Evolutionary conservation across 2,797 vertebrate genomes (phyloP), one percentile per base, ranked within the genome.

Genomic region (Zalophus californianus): DNA sequence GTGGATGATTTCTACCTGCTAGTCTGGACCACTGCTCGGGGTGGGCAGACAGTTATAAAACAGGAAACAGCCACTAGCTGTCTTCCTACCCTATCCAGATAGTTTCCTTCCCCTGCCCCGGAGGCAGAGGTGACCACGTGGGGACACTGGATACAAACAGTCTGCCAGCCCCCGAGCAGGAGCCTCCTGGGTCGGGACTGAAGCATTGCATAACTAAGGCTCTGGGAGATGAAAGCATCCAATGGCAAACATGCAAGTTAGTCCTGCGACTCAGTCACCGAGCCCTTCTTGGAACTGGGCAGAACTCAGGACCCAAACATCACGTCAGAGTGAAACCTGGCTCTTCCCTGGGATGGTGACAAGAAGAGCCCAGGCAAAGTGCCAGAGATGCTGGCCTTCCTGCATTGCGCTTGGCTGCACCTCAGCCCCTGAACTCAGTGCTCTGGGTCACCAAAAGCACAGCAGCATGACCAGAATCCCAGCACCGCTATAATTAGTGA

Each of bases 201-300:
- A 82, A 66, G 4, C 60, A 27, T 56, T 97, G 48, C 27, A 3
- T 60, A 96, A 96, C 4, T 0, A n/a, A 41, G 58, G 52, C 25
- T 64, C 70, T 4, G 5, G 0, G 8, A 94, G 68, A 86, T 4
- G 50, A 91, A 48, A 85, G 84, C 1, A 23, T 4, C 66, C 23
- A 25, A 62, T 11, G 56, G 54, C 44, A n/a, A 84, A 14, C 56
- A 60, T 38, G 35, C 25, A 9, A 32, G 94, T 78, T 27, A 15
- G 29, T 62, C 73, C 75, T 15, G 58, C 32, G 7, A 52, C 48
- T 86, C 32, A 21, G 94, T 72, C 38, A 90, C 56, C 52, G 27
- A 16, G 91, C 16, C 72, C 41, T 89, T 95, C 91, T 29, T 44
- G 86, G 96, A 93, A 96, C 6, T 0, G 7, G 68, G 66, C n/a